Percentiles rank a stretch among this genome's conserved stretches.
These are phyloP conservation scores for Scolopax mira DNA, from an alignment of 2,113 vertebrate species.

Conservation along the genomic window DNA sequence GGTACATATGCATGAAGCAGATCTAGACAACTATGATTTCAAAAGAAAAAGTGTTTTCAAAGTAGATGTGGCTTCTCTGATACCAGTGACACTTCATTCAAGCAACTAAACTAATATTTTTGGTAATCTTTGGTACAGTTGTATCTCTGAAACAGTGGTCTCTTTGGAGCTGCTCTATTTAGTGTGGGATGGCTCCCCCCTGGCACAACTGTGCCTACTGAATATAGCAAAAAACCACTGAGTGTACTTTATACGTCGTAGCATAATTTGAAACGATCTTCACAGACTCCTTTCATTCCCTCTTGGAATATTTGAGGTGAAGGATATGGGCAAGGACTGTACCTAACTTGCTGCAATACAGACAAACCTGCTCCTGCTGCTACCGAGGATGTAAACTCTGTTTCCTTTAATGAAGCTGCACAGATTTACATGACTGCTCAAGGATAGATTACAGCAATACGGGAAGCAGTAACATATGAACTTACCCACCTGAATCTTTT, in stretches of 20 bases:
- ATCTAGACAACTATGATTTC: neutral
- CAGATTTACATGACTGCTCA: neutral
- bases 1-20: neutral
- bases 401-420: neutral
- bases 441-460: neutral
- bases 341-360: neutral
- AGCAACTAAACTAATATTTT: neutral
- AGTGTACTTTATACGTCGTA: neutral
- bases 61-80: neutral
- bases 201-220: neutral
- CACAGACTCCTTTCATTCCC: neutral
- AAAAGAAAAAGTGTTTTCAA: neutral
- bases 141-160: neutral
- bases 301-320: neutral
- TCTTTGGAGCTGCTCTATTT: conserved; percentile 17
- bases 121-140: neutral
- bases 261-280: conserved; percentile 5
- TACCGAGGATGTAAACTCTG: neutral
- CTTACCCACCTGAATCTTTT: neutral
- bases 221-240: neutral
- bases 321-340: neutral
- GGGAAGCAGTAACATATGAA: neutral
- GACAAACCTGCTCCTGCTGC: neutral
- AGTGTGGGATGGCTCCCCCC: neutral
- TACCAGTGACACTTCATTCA: neutral